Base-by-base conservation (phyloP, 2,797 vertebrate genomes). In the Meriones psammophilus region DNA sequence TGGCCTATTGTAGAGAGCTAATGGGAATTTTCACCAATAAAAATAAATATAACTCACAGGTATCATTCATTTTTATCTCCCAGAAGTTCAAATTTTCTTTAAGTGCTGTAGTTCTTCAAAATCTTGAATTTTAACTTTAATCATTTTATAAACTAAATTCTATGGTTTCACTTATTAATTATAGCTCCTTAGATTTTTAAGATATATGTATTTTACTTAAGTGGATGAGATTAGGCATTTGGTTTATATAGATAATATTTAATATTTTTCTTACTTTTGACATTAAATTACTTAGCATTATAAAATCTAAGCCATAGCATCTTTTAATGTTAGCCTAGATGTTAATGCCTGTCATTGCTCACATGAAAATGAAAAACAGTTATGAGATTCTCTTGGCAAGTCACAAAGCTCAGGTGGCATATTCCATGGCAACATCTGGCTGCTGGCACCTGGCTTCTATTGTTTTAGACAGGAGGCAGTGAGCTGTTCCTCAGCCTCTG, bases 101-200 rank as follows among this genome's bases (percentile, higher is more conserved):
- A 78, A 93, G n/a, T 12, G 5, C 22, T 18, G 64, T 69, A 56
- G 28, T 30, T 83, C 77, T 73, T 83, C 18, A 68, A 71, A 94
- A 54, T 7, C 56, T 28, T 62, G 17, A 28, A 64, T 50, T 94
- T 84, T 88, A 64, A 22, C 62, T 88, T 76, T 58, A 77, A 46
- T 73, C 39, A 76, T 71, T 24, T 50, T 5, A 18, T 42, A 50
- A 42, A 81, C 22, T 91, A 86, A 42, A 66, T 54, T 68, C 77
- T 62, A 50, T 78, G 73, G 5, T 36, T 92, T 94, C 79, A 42
- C 87, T 85, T 88, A 73, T 7, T 80, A 56, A 66, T 88, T 58
- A 36, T 8, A n/a, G 14, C 30, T 60, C 5, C 42, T 36, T 64
- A 17, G 1, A 71, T 62, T 46, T 77, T 88, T 54, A 4, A 24